A percentile compares a stretch with the other conserved stretches of the same genome.
phyloP scores from a whole-genome alignment of 2,888 invertebrate species.

The Dynastes hyllus region DNA sequence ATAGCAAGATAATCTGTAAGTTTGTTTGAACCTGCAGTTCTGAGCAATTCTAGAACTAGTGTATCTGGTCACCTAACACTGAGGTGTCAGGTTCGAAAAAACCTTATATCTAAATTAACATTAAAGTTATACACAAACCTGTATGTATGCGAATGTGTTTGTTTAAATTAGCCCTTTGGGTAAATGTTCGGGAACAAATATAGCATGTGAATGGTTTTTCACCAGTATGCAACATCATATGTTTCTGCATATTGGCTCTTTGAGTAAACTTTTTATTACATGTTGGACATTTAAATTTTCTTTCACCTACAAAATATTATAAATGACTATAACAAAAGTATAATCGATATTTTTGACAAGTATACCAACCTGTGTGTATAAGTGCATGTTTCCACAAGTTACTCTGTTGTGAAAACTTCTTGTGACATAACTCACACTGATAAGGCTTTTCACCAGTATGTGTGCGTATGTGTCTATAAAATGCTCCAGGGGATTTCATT shows the following conservation, averaged over 20 bases:
- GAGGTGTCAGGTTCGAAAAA: too few species aligned
- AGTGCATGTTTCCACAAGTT: slow-evolving; percentile 59
- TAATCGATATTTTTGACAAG: too few species aligned
- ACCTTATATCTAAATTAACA: too few species aligned
- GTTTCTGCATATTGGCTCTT: slow-evolving; percentile 60
- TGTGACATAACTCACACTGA: slow-evolving; percentile 58
- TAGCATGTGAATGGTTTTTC: slow-evolving; percentile 58
- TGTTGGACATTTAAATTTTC: slow-evolving; percentile 57
- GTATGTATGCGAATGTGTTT: slow-evolving; percentile 59
- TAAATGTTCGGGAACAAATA: slow-evolving; percentile 56
- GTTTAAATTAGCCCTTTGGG: slow-evolving; percentile 59
- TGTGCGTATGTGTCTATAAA: slow-evolving; percentile 56
- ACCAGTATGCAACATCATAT: slow-evolving; percentile 58
- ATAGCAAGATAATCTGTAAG: too few species aligned
- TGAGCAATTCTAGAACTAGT: too few species aligned
- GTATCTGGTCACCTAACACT: too few species aligned
- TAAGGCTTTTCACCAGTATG: slow-evolving; percentile 58
- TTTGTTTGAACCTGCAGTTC: too few species aligned
- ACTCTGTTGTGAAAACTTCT: slow-evolving; percentile 58
- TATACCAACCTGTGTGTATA: slow-evolving; percentile 55
- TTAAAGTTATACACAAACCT: slow-evolving; percentile 50
- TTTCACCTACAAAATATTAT: slow-evolving; percentile 54
- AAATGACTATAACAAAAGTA: too few species aligned
- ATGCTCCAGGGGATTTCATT: slow-evolving; percentile 54
- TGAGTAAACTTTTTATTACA: slow-evolving; percentile 59